Evolutionary conservation across 2,797 vertebrate genomes (phyloP).

Genomic region (Simalia tracyae): DNA sequence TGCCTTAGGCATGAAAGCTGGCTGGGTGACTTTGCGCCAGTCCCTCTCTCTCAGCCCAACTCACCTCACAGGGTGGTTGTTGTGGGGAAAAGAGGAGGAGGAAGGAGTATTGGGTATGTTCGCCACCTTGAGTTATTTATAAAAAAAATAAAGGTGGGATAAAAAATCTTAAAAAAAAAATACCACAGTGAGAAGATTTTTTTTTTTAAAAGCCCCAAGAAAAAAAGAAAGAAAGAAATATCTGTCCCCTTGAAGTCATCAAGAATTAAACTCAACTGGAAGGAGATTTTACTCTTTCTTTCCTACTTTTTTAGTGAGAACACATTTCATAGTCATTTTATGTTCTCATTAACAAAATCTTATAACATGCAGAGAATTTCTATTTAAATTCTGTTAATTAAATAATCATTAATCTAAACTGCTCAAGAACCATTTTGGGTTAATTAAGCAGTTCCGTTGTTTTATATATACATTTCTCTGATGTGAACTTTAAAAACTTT

Average conservation of each 20-base stretch:
- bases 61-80: no score
- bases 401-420: not conserved
- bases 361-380: not conserved
- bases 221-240: not conserved
- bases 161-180: no score
- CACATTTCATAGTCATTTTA: not conserved
- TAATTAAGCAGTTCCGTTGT: not conserved
- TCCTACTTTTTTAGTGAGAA: not conserved
- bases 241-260: not conserved
- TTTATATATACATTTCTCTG: not conserved
- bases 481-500: not conserved
- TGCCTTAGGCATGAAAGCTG: no score
- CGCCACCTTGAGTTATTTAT: no score
- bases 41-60: no score
- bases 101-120: no score
- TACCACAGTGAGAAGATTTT: no score
- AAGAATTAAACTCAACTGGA: not conserved
- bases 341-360: not conserved
- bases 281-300: not conserved
- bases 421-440: not conserved
- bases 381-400: not conserved
- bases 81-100: no score
- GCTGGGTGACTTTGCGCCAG: no score
- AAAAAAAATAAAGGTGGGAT: no score
- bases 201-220: not conserved